Evolutionary conservation across 2,888 invertebrate genomes (phyloP), one percentile per base, ranked within the genome.

Genomic region (Drosophila cognata): DNA sequence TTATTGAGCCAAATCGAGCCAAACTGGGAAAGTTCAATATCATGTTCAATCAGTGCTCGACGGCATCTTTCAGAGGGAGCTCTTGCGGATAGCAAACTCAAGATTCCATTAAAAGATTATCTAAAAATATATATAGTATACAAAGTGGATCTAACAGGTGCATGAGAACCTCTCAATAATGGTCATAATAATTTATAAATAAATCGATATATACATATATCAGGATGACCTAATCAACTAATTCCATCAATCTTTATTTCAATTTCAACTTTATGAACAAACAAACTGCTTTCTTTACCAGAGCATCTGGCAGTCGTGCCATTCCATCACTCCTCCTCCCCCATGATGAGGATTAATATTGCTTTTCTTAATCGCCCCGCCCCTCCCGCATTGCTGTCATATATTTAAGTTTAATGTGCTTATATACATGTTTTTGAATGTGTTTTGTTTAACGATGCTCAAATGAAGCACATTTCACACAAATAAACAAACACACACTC

Each of bases 391-490:
- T 25, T 11, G 13, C 35, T 59, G 43, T 57, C 46, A 43, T 52
- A 50, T 62, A 65, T 51, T 62, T 59, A 29, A 62, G 62, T 78
- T 70, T 63, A 66, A 71, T 71, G 70, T 59, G 63, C 56, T 62
- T 48, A 2, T 52, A 53, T 75, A 67, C 52, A 50, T 71, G 56
- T 70, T 74, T 70, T 77, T 78, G 79, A 79, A 55, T 65, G 46
- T 68, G 50, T 63, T 74, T 35, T 31, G 33, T 41, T 43, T 48
- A 69, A 33, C 55, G 53, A 41, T 64, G 74, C 48, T 38, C 50
- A 64, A 73, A 77, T 78, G 74, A 78, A 61, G 69, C 69, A 61
- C 53, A 74, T 46, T 60, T 65, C 65, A 61, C 70, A 58, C 50
- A 61, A 46, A 46, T 16, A 46, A 46, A 46, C 16, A 46, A 46